Conservation (phyloP, 2,113 vertebrate genomes). For the Regulus satrapa region DNA sequence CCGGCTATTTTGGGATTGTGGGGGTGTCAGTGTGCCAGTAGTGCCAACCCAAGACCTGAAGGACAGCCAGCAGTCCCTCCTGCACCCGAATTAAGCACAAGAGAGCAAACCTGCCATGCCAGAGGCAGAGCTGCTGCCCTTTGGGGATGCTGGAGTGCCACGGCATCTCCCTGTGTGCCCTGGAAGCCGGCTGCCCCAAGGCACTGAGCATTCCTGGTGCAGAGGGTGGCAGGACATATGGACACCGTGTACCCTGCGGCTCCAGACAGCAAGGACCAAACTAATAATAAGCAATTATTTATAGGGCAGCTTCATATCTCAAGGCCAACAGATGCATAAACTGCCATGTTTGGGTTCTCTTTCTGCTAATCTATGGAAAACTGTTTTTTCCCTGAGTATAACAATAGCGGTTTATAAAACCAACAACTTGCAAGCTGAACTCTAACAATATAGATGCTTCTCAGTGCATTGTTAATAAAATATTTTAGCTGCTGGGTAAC, state of each 20-base stretch:
- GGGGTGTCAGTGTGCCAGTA: background rate
- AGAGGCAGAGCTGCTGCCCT: background rate
- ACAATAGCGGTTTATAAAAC: background rate
- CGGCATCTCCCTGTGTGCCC: background rate
- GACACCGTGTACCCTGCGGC: background rate
- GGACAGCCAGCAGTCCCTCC: background rate
- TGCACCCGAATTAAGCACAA: background rate
- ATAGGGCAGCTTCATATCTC: conserved; percentile 1
- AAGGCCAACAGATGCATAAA: background rate
- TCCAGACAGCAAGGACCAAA: background rate
- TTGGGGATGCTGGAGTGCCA: background rate
- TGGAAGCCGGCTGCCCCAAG: rapidly evolving
- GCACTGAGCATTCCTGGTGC: background rate
- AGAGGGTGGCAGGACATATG: rapidly evolving
- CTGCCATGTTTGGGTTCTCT: background rate
- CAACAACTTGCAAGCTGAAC: background rate
- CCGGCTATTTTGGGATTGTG: background rate
- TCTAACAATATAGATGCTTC: background rate
- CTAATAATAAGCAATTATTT: conserved; percentile 57
- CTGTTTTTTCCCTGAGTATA: background rate
- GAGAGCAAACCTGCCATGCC: background rate
- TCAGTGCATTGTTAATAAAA: background rate
- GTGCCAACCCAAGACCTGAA: background rate
- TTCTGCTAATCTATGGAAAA: conserved; percentile 14
- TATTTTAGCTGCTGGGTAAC: conserved; percentile 1